Base-by-base conservation (phyloP, 2,113 vertebrate genomes). In the Dipodomys merriami region DNA sequence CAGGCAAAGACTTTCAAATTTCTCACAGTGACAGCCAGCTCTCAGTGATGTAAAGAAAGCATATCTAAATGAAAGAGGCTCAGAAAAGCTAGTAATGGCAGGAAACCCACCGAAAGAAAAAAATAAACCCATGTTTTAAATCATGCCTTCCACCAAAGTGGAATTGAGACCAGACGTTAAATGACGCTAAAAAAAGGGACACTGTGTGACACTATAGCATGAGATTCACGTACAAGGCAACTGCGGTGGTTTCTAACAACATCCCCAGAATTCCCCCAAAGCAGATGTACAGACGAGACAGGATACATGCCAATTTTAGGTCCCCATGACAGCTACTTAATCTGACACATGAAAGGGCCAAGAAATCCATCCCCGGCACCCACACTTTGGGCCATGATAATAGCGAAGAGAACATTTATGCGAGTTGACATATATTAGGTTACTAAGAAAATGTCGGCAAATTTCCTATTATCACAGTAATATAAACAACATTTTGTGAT, bases 381-480 rank as follows among this genome's bases (percentile, higher is more conserved):
- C 62, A 80, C 89, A 53, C 19, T 89, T 72, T 74, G 33, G 67
- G 30, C 23, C 20, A 1, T 13, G 46, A 7, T 73, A 44, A 83
- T 29, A 64, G 72, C 79, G 18, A 68, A 27, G 6, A n/a, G 46
- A 46, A 72, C 39, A 10, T 57, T 67, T 71, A 49, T 88, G 73
- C 81, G 80, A 62, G 62, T 25, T 88, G 74, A 88, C 53, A 49
- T 72, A 7, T 35, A 77, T 84, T 87, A 80, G 83, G 65, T 90
- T 92, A 88, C 33, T 88, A 68, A 81, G 79, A 86, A 78, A 93
- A 78, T 53, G 23, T 90, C 71, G 53, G 5, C 89, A 83, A 86
- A 23, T 74, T 53, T 44, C 12, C 1, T 77, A 80, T 77, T 53
- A 22, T 46, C 64, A n/a, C 67, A 92, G 9, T 62, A 64, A 83